Base-by-base conservation (phyloP, 1,140 invertebrate species). In the Orussus abietinus region DNA sequence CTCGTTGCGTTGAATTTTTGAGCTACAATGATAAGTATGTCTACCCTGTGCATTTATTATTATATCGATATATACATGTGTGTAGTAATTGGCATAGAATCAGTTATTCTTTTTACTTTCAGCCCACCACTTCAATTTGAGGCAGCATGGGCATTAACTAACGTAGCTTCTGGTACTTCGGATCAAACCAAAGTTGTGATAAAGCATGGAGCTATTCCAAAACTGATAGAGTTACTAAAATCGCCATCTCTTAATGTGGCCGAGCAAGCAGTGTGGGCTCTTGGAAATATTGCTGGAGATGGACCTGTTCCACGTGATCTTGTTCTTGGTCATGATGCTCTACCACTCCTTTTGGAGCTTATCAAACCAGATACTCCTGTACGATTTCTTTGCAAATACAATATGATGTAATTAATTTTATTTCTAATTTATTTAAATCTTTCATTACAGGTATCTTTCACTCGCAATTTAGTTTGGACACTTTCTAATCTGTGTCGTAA, bases 81-180 rank as follows among this genome's bases (percentile, higher is more conserved):
- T 38, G 14, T 5, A 33, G 4, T 29, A 11, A n/a, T 36, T 28
- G n/a, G n/a, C 15, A 19, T 19, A 41, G 31, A 38, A 15, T 43
- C 45, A 14, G n/a, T 36, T 36, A 15, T 38, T 31, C 13, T 9
- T 11, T 31, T 33, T 19, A 25, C 34, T 76, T 76, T 7, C 62
- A 93, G 91, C 54, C 74, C 87, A n/a, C 77, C 83, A 34, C 70
- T 98, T 6, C 95, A 98, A 69, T 98, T 98, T 76, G 96, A 99
- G 75, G 88, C 95, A 17, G 88, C 95, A 1, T 99, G 96, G 96
- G 94, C 93, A 1, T 69, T 99, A 13, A 99, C 96, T 20, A 99
- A 99, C 62, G 94, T 99, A 49, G 96, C 96, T 7, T 97, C 92
- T 1, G 95, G 95, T 9, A 93, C 88, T 4, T 86, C 91, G 7